Evolutionary conservation across 92 coral and sea anemone genomes (phyloP), one percentile per base, ranked within the genome.

Genomic region (Scolanthus callimorphus): DNA sequence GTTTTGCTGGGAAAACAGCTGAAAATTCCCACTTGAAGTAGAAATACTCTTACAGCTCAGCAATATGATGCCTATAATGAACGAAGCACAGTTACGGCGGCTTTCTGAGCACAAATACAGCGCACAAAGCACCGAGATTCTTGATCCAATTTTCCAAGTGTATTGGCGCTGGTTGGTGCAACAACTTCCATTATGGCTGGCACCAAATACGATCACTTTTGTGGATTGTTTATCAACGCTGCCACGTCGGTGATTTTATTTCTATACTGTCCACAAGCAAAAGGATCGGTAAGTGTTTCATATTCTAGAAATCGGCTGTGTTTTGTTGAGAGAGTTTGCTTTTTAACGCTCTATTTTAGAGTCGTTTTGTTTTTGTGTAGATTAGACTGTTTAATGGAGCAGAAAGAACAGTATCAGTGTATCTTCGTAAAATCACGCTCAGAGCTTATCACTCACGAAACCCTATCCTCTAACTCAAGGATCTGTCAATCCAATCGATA

Each of bases 151-250:
- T 29, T 76, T 92, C 27, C 98, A 92, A 69, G 74, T 89, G 2
- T 92, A 78, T 51, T 92, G 98, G 98, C 85, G 98, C 47, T 92
- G 98, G 98, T 52, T 92, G 21, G 97, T 92, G 21, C 80, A 92
- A 76, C 85, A 76, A 41, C 41, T 84, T 20, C 98, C 98, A 8
- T 31, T 92, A 0, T 92, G 98, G 98, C 59, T 92, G 1, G 98
- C 98, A 15, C 98, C 98, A 49, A 92, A 92, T 62, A 76, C 89
- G 4, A 70, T 92, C 0, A 92, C 98, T 11, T 65, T 84, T 25
- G 17, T 22, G 98, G 96, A 39, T 66, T 92, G 44, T 47, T 65
- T 11, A 34, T 77, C n/a, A 92, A 88, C 66, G 69, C 87, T 17
- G 51, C 57, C 31, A 89, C 98, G 27, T 67, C 96, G 20, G 60